These are phyloP conservation scores for Epinotia ramella DNA, from an alignment of 2,888 invertebrate genomes.

Conservation along the genomic window DNA sequence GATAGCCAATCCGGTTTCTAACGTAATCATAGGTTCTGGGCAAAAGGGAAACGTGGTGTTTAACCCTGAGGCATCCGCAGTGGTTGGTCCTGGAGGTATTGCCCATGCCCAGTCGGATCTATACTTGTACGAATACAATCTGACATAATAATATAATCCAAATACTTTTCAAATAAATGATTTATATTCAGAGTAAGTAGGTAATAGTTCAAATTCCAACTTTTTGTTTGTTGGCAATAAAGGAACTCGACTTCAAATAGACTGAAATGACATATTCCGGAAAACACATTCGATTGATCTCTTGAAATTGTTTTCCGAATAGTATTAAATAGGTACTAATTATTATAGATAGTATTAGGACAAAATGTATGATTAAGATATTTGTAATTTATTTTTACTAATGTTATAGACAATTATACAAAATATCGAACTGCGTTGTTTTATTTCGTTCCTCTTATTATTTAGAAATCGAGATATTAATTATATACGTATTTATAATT, in stretches of 20 bases:
- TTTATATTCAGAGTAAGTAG: neutral
- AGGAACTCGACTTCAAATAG: constrained; percentile 26
- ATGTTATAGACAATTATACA: neutral
- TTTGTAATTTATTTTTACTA: constrained; percentile 23
- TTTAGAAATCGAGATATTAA: too few species aligned
- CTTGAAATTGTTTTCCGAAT: constrained; percentile 76
- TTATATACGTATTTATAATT: too few species aligned
- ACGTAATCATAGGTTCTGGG: constrained; percentile 86
- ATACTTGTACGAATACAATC: constrained; percentile 78
- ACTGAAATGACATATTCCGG: constrained; percentile 49
- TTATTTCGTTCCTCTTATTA: constrained; percentile 3
- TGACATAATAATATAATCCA: constrained; percentile 1
- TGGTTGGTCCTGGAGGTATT: constrained; percentile 90
- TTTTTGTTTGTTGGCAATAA: neutral
- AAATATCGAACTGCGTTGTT: constrained; percentile 1
- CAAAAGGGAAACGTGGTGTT: constrained; percentile 87
- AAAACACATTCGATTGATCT: constrained; percentile 71
- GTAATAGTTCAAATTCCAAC: neutral
- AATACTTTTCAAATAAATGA: neutral
- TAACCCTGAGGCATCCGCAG: constrained; percentile 88
- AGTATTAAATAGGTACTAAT: neutral
- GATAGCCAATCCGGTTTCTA: constrained; percentile 88
- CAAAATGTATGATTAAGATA: neutral
- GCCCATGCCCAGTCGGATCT: constrained; percentile 92
- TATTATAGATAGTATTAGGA: neutral